Conservation (phyloP, 2,113 vertebrate genomes). For the Petrocephalus microphthalmus region DNA sequence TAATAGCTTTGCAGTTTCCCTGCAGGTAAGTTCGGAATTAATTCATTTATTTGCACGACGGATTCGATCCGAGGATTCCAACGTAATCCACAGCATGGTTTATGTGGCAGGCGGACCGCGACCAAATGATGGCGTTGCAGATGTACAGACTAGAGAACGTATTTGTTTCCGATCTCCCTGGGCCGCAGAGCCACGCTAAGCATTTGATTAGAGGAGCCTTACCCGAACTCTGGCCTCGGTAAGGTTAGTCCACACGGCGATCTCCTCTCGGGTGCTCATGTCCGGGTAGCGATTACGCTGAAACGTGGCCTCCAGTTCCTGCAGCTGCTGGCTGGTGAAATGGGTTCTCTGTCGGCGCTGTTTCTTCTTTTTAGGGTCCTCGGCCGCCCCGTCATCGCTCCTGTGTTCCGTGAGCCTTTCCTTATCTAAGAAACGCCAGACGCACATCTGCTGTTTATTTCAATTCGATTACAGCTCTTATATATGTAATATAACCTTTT, state of each 20-base stretch:
- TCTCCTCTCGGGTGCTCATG: slow-evolving; percentile 97
- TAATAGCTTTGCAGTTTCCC: background rate
- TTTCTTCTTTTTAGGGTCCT: slow-evolving; percentile 95
- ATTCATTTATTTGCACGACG: background rate
- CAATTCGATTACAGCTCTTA: background rate
- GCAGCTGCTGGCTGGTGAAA: slow-evolving; percentile 96
- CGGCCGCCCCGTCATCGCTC: slow-evolving; percentile 72
- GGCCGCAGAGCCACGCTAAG: background rate
- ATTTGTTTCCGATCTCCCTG: background rate
- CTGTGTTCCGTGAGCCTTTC: slow-evolving; percentile 71
- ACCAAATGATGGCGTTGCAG: background rate
- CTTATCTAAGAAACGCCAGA: slow-evolving; percentile 65
- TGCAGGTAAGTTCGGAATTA: background rate
- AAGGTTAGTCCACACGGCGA: slow-evolving; percentile 97
- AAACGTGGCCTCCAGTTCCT: slow-evolving; percentile 95
- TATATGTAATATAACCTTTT: background rate
- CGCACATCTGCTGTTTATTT: background rate
- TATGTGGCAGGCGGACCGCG: background rate
- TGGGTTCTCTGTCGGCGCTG: slow-evolving; percentile 90
- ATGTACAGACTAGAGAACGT: background rate
- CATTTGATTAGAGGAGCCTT: slow-evolving; percentile 41
- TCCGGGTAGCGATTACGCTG: slow-evolving; percentile 96
- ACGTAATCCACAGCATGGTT: background rate
- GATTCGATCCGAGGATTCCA: background rate
- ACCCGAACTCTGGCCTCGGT: slow-evolving; percentile 95